phyloP scores from a whole-genome alignment of 2,797 vertebrate species.

The Neoniphon sammara region DNA sequence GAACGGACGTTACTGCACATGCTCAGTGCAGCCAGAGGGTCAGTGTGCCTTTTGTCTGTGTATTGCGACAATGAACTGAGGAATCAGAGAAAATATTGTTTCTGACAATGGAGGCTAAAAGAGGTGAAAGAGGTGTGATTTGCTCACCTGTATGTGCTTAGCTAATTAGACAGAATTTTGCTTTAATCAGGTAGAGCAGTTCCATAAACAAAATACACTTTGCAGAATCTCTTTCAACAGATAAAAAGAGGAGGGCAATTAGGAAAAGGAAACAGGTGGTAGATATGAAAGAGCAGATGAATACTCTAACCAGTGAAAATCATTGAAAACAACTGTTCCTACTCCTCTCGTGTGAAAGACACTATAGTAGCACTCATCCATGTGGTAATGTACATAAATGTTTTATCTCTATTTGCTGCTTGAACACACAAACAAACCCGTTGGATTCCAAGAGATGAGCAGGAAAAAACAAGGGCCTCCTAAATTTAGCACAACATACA shows the following conservation, averaged over 20 bases:
- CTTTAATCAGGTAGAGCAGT: constrained; percentile 36
- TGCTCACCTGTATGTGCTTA: constrained; percentile 16
- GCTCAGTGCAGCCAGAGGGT: no score
- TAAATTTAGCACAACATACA: constrained; percentile 71
- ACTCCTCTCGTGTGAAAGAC: constrained; percentile 39
- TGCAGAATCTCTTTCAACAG: constrained; percentile 38
- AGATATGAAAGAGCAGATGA: constrained; percentile 52
- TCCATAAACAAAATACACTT: constrained; percentile 40
- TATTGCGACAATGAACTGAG: not conserved
- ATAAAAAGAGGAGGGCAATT: constrained; percentile 39
- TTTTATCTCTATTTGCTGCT: constrained; percentile 52
- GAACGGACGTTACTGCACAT: no score
- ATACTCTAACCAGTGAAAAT: constrained; percentile 26
- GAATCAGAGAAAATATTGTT: not conserved
- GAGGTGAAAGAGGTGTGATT: not conserved
- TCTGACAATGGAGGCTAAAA: not conserved
- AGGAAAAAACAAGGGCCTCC: constrained; percentile 40
- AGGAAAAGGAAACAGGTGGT: constrained; percentile 51
- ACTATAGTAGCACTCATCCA: constrained; percentile 50
- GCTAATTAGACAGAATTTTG: constrained; percentile 34
- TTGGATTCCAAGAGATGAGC: constrained; percentile 47
- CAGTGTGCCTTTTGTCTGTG: not conserved
- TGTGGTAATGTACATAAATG: constrained; percentile 40
- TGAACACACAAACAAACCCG: constrained; percentile 63
- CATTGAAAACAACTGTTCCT: constrained; percentile 47